These are phyloP conservation scores for Pristionchus mayeri DNA, from an alignment of 2,888 invertebrate genomes.

Conservation along the genomic window DNA sequence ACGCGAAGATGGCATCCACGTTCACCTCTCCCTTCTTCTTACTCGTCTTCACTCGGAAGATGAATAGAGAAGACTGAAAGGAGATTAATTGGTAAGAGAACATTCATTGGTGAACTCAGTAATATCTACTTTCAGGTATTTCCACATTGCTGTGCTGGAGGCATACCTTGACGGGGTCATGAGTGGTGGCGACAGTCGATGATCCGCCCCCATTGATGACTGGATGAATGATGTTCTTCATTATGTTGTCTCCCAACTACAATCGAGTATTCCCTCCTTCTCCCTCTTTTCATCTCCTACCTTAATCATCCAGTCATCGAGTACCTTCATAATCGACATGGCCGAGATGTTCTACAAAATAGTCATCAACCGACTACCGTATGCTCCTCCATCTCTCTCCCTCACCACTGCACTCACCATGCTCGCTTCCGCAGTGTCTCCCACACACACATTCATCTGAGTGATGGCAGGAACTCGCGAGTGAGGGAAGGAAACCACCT, in stretches of 20 bases:
- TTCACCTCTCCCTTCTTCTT: slow-evolving; percentile 19
- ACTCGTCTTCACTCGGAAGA: slow-evolving; percentile 30
- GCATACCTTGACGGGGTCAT: slow-evolving; percentile 21
- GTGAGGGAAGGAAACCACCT: slow-evolving; percentile 27
- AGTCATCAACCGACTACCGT: neutral
- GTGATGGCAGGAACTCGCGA: slow-evolving; percentile 19
- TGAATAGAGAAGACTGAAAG: neutral
- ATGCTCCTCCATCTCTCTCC: neutral
- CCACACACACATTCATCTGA: slow-evolving; percentile 14
- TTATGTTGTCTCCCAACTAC: neutral
- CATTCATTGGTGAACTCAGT: too few species aligned
- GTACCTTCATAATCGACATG: slow-evolving; percentile 29
- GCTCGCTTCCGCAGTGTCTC: neutral
- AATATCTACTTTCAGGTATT: neutral
- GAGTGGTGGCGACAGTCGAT: neutral
- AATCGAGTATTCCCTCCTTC: neutral
- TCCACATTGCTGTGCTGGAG: too few species aligned
- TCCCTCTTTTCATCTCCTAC: neutral
- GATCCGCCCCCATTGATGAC: slow-evolving; percentile 11
- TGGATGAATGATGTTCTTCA: slow-evolving; percentile 20
- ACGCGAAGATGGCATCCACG: slow-evolving; percentile 24
- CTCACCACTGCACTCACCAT: neutral
- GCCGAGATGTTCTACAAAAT: slow-evolving; percentile 40
- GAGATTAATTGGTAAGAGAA: neutral
- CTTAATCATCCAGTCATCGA: slow-evolving; percentile 31